Evolutionary conservation across 2,113 vertebrate species (phyloP), one percentile per base, ranked within the genome.

Genomic region (Thamnaconus septentrionalis): DNA sequence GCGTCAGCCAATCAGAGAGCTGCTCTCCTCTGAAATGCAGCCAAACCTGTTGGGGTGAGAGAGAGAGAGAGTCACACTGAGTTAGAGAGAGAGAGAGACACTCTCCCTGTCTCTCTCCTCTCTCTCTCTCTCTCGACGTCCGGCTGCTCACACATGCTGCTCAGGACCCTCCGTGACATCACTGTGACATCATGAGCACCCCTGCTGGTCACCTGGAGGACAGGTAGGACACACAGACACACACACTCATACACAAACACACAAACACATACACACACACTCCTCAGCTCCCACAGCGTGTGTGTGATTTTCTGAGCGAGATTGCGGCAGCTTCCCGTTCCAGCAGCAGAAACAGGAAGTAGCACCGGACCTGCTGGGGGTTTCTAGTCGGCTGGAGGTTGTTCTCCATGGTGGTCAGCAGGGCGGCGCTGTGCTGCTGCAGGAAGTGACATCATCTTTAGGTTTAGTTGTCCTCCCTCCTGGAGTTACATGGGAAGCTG

Each of bases 161-260:
- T 78, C 73, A 66, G 76, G 66, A 43, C 7, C 56, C 68, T 3
- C 45, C 0, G 76, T 80, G 79, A 82, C 81, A 81, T 86, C 81
- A 81, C 56, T 0, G 76, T 78, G 79, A 82, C 78, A 84, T 79
- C 84, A 74, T 90, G 87, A 88, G 79, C 64, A 61, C 68, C 59
- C 59, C 76, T 41, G 3, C 59, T 2, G 61, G 73, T 4, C 55
- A 78, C 42, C 45, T 56, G 2, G 66, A 70, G 11, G 43, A 81
- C 66, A 78, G 73, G 73, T 84, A 82, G 18, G 18, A 31, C 18
- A 31, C 18, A 31, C 18, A 31, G 1, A 31, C 18, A 31, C 18
- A 31, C 18, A 31, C 18, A 31, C 18, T 1, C 18, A 31, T 2
- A 31, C 18, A 31, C 18, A 31, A 1, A 31, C 1, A 41, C 40